A percentile compares a stretch with the other conserved stretches of the same genome.
These are phyloP conservation scores for Ceratosolen fusciceps DNA, from an alignment of 1,140 invertebrate genomes.

Conservation along the genomic window DNA sequence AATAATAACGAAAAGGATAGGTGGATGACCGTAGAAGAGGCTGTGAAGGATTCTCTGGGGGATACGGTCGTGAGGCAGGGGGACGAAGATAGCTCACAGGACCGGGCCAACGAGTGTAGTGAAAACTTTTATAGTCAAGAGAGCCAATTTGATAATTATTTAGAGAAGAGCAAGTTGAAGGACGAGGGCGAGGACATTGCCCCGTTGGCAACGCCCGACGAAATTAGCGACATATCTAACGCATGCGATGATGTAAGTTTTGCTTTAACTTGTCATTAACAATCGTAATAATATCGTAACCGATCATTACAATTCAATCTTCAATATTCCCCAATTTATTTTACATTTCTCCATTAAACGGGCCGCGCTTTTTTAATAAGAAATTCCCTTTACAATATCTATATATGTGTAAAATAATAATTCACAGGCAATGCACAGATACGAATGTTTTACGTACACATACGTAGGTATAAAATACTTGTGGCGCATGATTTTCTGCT, in stretches of 20 bases:
- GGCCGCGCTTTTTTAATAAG: too few relatives aligned
- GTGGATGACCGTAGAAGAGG: constrained; percentile 56
- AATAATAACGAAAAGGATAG: not conserved
- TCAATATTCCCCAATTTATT: too few relatives aligned
- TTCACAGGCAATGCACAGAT: too few relatives aligned
- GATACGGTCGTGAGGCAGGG: not conserved
- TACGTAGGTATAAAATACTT: constrained; percentile 19
- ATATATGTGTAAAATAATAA: too few relatives aligned
- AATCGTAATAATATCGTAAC: too few relatives aligned
- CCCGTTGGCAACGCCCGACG: constrained; percentile 61
- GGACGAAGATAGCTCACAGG: constrained; percentile 35
- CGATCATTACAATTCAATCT: too few relatives aligned
- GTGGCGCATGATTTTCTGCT: not conserved
- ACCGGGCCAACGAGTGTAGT: constrained; percentile 26
- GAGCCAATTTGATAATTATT: constrained; percentile 33
- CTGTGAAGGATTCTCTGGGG: constrained; percentile 34
- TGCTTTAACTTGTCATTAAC: constrained; percentile 27
- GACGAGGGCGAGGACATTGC: constrained; percentile 47
- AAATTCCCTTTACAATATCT: too few relatives aligned
- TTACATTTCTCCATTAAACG: too few relatives aligned
- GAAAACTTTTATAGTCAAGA: constrained; percentile 33
- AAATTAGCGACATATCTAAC: constrained; percentile 62
- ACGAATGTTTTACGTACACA: too few relatives aligned
- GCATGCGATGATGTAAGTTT: constrained; percentile 64
- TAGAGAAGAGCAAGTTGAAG: constrained; percentile 37